phyloP scores from a whole-genome alignment of 1,140 invertebrate genomes.

The Harpegnathos saltator region DNA sequence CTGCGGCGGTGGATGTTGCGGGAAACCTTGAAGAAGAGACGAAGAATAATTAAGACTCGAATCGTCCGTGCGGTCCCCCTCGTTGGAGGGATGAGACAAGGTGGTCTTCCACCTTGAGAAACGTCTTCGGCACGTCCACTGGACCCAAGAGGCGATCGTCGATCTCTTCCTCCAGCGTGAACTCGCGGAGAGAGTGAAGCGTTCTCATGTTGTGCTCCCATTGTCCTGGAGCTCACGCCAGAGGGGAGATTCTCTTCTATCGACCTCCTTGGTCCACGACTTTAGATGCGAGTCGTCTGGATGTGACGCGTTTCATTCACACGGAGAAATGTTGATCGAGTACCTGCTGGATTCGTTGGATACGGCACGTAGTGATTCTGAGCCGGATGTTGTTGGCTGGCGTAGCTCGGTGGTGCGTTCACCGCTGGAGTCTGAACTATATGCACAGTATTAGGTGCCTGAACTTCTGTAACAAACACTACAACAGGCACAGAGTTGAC shows the following conservation, averaged over 20 bases:
- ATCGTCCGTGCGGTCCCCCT: no score
- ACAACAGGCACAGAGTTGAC: constrained; percentile 8
- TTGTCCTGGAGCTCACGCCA: no score
- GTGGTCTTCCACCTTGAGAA: no score
- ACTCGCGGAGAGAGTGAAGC: no score
- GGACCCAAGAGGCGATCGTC: no score
- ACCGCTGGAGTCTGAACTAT: constrained; percentile 60
- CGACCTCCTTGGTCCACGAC: no score
- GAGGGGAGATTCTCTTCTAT: no score
- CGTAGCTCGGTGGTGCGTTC: constrained; percentile 44
- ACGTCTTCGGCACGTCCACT: no score
- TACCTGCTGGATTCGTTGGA: constrained; percentile 66
- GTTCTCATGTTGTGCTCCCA: no score
- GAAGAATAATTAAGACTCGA: constrained; percentile 1
- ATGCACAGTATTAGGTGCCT: constrained; percentile 67
- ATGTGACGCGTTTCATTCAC: constrained; percentile 8
- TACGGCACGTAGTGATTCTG: constrained; percentile 38
- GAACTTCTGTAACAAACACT: constrained; percentile 75
- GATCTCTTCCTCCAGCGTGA: no score
- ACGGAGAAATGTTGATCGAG: constrained; percentile 42
- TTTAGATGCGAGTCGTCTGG: no score
- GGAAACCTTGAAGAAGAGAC: constrained; percentile 56
- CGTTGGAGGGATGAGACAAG: no score
- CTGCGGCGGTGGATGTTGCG: constrained; percentile 66
- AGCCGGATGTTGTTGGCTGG: neutral